Evolutionary conservation across 2,797 vertebrate genomes (phyloP).

Genomic region (Pseudocheirus occidentalis): DNA sequence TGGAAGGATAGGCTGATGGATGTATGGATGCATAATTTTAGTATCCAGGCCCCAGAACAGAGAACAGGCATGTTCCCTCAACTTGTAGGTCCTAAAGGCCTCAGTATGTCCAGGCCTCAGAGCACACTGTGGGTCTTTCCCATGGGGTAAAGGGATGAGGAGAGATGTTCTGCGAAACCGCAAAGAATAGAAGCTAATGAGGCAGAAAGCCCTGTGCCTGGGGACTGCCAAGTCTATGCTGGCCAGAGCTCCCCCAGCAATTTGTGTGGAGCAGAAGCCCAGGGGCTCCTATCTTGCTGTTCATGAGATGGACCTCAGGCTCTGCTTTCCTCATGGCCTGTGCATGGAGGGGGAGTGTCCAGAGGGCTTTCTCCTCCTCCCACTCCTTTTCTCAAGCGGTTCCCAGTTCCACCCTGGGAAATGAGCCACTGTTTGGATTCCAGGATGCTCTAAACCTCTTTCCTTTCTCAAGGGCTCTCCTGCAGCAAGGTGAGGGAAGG

Average conservation of each 20-base stretch:
- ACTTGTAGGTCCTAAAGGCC: neutral
- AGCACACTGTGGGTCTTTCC: neutral
- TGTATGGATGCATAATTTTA: neutral
- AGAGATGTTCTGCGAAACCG: neutral
- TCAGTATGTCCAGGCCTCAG: neutral
- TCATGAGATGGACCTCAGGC: neutral
- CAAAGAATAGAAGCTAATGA: neutral
- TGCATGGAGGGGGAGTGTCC: too few relatives aligned
- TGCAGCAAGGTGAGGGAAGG: neutral
- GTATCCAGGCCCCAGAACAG: neutral
- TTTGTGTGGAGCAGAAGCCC: neutral
- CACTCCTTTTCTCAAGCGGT: neutral
- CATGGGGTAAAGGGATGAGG: neutral
- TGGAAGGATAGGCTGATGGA: too few relatives aligned
- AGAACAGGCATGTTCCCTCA: neutral
- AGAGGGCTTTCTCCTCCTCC: too few relatives aligned
- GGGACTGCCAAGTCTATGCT: neutral
- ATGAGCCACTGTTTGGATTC: neutral
- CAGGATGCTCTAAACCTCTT: neutral
- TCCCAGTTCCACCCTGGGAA: neutral
- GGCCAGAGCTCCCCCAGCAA: neutral
- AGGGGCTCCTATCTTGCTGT: neutral
- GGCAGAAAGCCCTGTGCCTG: neutral
- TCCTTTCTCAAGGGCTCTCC: neutral
- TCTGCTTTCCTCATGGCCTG: neutral